Evolutionary conservation across 2,888 invertebrate genomes (phyloP).

Genomic region (Muscina levida): DNA sequence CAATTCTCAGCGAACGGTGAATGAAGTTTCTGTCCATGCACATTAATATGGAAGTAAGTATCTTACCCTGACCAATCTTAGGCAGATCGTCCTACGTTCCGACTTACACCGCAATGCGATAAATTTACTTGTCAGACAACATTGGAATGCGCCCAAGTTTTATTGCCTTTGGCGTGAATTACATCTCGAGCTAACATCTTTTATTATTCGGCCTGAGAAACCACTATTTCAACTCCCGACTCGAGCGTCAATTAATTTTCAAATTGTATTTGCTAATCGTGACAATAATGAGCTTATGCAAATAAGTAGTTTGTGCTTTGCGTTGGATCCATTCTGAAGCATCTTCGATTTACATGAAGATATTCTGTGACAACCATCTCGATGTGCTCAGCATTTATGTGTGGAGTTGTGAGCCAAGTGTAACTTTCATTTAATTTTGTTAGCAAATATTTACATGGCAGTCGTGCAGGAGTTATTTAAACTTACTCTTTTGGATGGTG

Average conservation of each 20-base stretch:
- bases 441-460: slow-evolving; percentile 55
- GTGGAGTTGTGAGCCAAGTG: slow-evolving; percentile 41
- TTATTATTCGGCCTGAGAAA: not conserved
- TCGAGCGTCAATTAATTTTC: slow-evolving; percentile 15
- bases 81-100: no score
- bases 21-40: not conserved
- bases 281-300: slow-evolving; percentile 29
- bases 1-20: slow-evolving; percentile 19
- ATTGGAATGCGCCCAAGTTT: slow-evolving; percentile 1
- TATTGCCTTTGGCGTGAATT: slow-evolving; percentile 11
- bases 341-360: slow-evolving; percentile 15
- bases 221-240: not conserved
- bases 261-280: slow-evolving; percentile 48
- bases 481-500: slow-evolving; percentile 48
- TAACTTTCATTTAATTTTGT: slow-evolving; percentile 56
- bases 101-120: no score
- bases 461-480: slow-evolving; percentile 54
- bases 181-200: not conserved
- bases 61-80: slow-evolving; percentile 55
- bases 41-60: slow-evolving; percentile 39
- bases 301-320: not conserved
- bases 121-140: no score
- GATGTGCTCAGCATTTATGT: not conserved
- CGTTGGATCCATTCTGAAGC: not conserved
- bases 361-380: slow-evolving; percentile 45